Evolutionary conservation across 1,140 invertebrate species (phyloP).

Genomic region (Euglossa dilemma): DNA sequence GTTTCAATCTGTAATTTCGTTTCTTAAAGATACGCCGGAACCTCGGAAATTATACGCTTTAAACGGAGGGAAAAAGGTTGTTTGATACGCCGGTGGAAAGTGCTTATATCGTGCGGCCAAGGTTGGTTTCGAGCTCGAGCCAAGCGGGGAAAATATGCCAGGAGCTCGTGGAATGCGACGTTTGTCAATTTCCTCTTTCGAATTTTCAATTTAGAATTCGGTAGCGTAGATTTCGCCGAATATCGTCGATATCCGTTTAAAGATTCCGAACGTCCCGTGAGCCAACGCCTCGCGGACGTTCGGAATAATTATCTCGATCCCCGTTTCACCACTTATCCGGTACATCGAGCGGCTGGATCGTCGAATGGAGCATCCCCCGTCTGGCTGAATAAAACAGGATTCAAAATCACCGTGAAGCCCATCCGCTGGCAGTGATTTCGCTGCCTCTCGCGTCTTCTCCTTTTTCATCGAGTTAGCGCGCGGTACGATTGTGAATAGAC

Average conservation of each 20-base stretch:
- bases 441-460: conserved; percentile 12
- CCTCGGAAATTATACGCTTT: not conserved
- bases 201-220: no score
- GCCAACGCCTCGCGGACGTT: not conserved
- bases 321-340: not conserved
- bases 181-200: no score
- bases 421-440: conserved; percentile 8
- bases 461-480: conserved; percentile 44
- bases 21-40: not conserved
- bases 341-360: not conserved
- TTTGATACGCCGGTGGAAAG: not conserved
- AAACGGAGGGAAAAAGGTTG: not conserved
- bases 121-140: not conserved
- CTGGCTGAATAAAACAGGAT: not conserved
- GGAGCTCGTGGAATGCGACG: not conserved
- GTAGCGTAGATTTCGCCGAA: no score
- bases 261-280: not conserved
- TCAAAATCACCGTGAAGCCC: conserved; percentile 15
- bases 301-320: not conserved
- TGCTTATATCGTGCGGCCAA: not conserved
- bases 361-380: not conserved
- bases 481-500: conserved; percentile 50
- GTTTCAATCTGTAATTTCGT: conserved; percentile 30
- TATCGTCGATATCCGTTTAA: no score
- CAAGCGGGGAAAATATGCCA: not conserved